Evolutionary conservation across 2,113 vertebrate species (phyloP).

Genomic region (sheep (Ovis aries)): ARS-UI_Ramb_v3.0 NC_056063.1:28979501-28980000

Average conservation of each 20-base stretch:
- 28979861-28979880: not conserved
- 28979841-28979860: not conserved
- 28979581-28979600: slow-evolving; percentile 2
- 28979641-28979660: not conserved
- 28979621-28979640: not conserved
- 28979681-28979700: not conserved
- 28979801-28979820: not conserved
- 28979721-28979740: not conserved
- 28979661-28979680: not conserved
- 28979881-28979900: not conserved
- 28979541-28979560: slow-evolving; percentile 72
- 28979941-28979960: not conserved
- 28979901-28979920: not conserved
- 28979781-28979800: not conserved
- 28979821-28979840: not conserved
- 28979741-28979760: not conserved
- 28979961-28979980: not conserved
- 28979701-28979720: not conserved
- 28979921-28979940: not conserved
- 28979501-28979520: slow-evolving; percentile 73
- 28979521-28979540: slow-evolving; percentile 58
- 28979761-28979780: not conserved
- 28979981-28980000: not conserved
- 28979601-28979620: not conserved
- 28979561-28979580: slow-evolving; percentile 51